A percentile compares a stretch with the other conserved stretches of the same genome.
Evolutionary conservation across 2,113 vertebrate species (phyloP).

Genomic region (Grammomys surdaster): DNA sequence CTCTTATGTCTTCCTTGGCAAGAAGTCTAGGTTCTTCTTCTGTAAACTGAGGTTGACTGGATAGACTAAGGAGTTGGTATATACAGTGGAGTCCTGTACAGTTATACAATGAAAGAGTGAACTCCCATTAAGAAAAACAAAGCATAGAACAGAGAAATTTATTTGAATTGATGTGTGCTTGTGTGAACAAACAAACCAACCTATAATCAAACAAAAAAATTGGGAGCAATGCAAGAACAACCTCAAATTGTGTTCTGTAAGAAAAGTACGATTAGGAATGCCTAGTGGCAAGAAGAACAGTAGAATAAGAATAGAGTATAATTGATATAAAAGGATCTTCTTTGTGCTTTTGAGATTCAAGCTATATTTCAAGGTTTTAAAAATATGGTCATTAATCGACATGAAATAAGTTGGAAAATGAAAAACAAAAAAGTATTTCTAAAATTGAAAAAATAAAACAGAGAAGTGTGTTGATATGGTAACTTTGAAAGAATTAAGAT

Average conservation of each 20-base stretch:
- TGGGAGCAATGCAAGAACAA: not conserved
- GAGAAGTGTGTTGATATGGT: not conserved
- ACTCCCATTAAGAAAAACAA: not conserved
- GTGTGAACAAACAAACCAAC: not conserved
- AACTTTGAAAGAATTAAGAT: not conserved
- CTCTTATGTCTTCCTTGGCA: not conserved
- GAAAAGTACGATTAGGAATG: not conserved
- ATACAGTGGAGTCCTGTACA: not conserved
- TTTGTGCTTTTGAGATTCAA: constrained; percentile 12
- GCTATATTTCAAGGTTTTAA: not conserved
- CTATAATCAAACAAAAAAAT: not conserved
- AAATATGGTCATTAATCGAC: not conserved
- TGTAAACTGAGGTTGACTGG: not conserved
- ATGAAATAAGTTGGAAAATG: not conserved
- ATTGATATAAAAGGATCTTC: not conserved
- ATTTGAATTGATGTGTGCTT: not conserved
- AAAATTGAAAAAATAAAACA: not conserved
- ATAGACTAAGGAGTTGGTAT: not conserved
- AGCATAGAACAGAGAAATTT: not conserved
- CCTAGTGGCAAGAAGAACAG: no score
- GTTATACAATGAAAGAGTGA: not conserved
- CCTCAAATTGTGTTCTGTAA: not conserved
- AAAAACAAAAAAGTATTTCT: not conserved
- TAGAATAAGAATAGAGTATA: not conserved
- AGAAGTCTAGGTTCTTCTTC: not conserved